phyloP scores from a whole-genome alignment of 1,140 invertebrate species.

The Megalopta genalis region DNA sequence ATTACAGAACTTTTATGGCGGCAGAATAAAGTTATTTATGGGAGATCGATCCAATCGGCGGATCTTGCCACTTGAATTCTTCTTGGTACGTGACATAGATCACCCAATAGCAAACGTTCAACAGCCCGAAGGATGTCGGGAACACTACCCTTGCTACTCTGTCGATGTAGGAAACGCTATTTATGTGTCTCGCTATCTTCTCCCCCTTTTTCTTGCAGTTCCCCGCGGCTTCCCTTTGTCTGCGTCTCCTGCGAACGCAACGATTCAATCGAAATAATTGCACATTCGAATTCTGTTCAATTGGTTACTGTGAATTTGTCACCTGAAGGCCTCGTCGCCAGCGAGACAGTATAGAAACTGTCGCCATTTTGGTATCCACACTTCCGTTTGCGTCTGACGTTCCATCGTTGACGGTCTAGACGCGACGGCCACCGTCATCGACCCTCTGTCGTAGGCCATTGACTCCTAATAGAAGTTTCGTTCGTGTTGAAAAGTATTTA shows the following conservation, averaged over 20 bases:
- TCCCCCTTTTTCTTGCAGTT: slow-evolving; percentile 80
- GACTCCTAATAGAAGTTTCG: slow-evolving; percentile 73
- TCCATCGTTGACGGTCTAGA: slow-evolving; percentile 85
- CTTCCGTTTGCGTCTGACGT: slow-evolving; percentile 90
- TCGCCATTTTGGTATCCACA: slow-evolving; percentile 85
- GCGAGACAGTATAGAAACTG: slow-evolving; percentile 90
- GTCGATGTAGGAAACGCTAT: slow-evolving; percentile 94
- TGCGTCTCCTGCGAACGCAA: slow-evolving; percentile 78
- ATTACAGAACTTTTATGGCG: neutral
- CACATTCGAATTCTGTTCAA: neutral
- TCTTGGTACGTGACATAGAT: slow-evolving; percentile 87
- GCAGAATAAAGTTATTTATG: neutral
- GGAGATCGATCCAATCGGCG: slow-evolving; percentile 59
- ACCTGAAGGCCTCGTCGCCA: slow-evolving; percentile 88
- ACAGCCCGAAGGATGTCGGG: slow-evolving; percentile 90
- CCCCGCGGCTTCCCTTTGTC: slow-evolving; percentile 85
- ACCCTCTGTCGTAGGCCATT: slow-evolving; percentile 70
- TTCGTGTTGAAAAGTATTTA: neutral
- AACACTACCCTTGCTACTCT: slow-evolving; percentile 91
- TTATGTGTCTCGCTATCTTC: slow-evolving; percentile 84
- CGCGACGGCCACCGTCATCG: slow-evolving; percentile 62
- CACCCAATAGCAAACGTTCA: slow-evolving; percentile 94
- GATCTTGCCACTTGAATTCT: slow-evolving; percentile 87
- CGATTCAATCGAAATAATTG: no score
- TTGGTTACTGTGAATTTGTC: neutral